Evolutionary conservation across 2,113 vertebrate species (phyloP).

Genomic region (human): DNA sequence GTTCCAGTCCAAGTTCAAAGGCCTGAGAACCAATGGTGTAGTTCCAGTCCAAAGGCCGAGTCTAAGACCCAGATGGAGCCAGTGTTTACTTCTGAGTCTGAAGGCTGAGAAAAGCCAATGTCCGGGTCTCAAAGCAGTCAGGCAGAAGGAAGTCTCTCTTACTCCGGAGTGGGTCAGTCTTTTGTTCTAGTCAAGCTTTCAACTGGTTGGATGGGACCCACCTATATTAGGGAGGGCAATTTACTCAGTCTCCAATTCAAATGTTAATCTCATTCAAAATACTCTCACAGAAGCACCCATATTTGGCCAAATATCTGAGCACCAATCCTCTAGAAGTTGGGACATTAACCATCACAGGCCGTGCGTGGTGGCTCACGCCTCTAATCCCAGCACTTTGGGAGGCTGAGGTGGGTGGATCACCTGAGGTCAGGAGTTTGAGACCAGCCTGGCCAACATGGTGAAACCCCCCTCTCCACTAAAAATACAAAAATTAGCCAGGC

Average conservation of each 20-base stretch:
- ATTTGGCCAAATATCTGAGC: not conserved
- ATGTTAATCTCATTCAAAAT: not conserved
- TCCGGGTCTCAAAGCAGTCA: not conserved
- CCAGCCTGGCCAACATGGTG: too few relatives aligned
- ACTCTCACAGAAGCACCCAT: not conserved
- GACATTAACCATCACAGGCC: not conserved
- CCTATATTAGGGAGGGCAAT: not conserved
- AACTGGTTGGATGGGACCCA: not conserved
- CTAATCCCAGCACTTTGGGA: too few relatives aligned
- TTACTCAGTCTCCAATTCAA: not conserved
- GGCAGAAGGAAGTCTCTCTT: not conserved
- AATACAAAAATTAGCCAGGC: too few relatives aligned
- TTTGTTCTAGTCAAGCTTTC: not conserved
- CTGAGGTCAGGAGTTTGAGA: too few relatives aligned
- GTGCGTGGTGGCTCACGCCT: too few relatives aligned
- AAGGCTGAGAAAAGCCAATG: not conserved
- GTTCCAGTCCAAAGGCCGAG: not conserved
- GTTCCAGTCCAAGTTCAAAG: not conserved
- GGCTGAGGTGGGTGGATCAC: too few relatives aligned
- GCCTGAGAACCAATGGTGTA: not conserved
- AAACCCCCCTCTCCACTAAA: too few relatives aligned
- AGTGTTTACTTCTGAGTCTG: not conserved
- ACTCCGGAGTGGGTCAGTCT: not conserved
- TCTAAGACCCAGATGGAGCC: not conserved
- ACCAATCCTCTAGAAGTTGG: not conserved